Percentiles rank a stretch among this genome's conserved stretches.
phyloP scores from a whole-genome alignment of 2,888 invertebrate species.

The Rugalucina vietnamica region DNA sequence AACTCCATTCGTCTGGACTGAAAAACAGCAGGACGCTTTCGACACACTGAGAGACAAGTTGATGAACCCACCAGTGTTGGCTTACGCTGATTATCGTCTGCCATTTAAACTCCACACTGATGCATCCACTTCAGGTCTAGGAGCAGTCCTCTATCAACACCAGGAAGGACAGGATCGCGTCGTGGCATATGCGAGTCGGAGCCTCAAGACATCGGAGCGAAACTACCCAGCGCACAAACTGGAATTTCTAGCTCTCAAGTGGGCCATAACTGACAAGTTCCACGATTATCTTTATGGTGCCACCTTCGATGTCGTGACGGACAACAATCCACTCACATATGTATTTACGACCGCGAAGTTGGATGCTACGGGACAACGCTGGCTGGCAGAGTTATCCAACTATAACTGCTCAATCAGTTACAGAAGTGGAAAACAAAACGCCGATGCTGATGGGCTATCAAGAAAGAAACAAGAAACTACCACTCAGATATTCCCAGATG shows the following conservation, averaged over 20 bases:
- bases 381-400: conserved; percentile 39
- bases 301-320: conserved; percentile 34
- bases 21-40: background rate
- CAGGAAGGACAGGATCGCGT: conserved; percentile 31
- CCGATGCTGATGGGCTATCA: conserved; percentile 57
- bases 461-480: conserved; percentile 10
- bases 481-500: background rate
- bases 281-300: conserved; percentile 43
- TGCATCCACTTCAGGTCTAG: conserved; percentile 30
- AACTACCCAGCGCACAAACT: conserved; percentile 51
- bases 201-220: conserved; percentile 24
- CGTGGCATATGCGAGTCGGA: conserved; percentile 42
- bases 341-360: conserved; percentile 43
- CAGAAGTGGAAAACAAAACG: conserved; percentile 26
- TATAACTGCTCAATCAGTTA: conserved; percentile 37
- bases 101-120: conserved; percentile 49
- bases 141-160: conserved; percentile 48
- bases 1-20: background rate
- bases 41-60: conserved; percentile 10
- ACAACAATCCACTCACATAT: conserved; percentile 55
- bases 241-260: conserved; percentile 52
- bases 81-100: conserved; percentile 22
- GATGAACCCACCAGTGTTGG: conserved; percentile 19
- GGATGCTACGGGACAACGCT: conserved; percentile 37
- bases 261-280: conserved; percentile 54